Percentiles rank a stretch among this genome's conserved stretches.
Evolutionary conservation across 2,113 vertebrate genomes (phyloP).

Genomic region (human): GRCh38 chr5:179329501-179330000

Average conservation of each 20-base stretch:
- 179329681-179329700: not conserved
- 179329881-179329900: too few species aligned
- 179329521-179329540: not conserved
- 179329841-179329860: too few species aligned
- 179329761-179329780: not conserved
- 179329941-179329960: too few species aligned
- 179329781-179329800: too few species aligned
- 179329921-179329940: too few species aligned
- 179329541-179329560: slow-evolving; percentile 19
- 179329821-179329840: not conserved
- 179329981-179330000: too few species aligned
- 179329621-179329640: not conserved
- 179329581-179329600: not conserved
- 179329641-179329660: not conserved
- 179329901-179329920: too few species aligned
- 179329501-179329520: not conserved
- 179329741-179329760: not conserved
- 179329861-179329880: too few species aligned
- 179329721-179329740: not conserved
- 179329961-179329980: too few species aligned
- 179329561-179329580: not conserved
- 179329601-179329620: not conserved
- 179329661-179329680: not conserved
- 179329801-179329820: not conserved
- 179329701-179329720: not conserved